A percentile compares a stretch with the other conserved stretches of the same genome.
These are phyloP conservation scores for Ochropacha duplaris DNA, from an alignment of 2,888 invertebrate genomes.

Conservation along the genomic window DNA sequence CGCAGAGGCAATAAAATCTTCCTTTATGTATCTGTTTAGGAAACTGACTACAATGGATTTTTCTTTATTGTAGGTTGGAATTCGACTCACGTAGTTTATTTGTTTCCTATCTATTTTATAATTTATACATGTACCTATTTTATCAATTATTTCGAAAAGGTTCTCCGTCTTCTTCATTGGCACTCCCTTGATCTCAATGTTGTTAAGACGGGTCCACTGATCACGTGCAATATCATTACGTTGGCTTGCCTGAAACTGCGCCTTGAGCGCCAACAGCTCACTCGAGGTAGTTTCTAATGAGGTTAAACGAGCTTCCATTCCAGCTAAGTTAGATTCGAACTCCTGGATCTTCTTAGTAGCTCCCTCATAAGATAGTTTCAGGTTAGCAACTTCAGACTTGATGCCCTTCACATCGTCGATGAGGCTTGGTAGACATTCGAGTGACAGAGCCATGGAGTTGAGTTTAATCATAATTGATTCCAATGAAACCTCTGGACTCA, in stretches of 20 bases:
- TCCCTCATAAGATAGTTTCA: neutral
- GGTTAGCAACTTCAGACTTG: neutral
- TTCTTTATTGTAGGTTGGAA: slow-evolving; percentile 9
- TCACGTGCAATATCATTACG: slow-evolving; percentile 5
- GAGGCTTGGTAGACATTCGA: slow-evolving; percentile 6
- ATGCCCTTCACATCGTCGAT: neutral
- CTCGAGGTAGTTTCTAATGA: slow-evolving; percentile 5
- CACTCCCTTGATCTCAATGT: slow-evolving; percentile 22
- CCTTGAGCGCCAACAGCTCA: slow-evolving; percentile 10
- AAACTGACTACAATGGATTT: slow-evolving; percentile 12
- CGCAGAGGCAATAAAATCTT: slow-evolving; percentile 17
- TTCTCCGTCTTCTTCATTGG: slow-evolving; percentile 24
- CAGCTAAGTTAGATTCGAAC: neutral
- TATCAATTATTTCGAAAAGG: slow-evolving; percentile 10
- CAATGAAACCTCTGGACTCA: slow-evolving; percentile 4
- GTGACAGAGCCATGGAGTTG: slow-evolving; percentile 14
- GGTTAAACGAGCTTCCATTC: neutral
- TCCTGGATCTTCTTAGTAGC: neutral
- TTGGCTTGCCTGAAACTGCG: slow-evolving; percentile 1
- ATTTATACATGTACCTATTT: slow-evolving; percentile 5
- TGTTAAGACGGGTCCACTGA: slow-evolving; percentile 17
- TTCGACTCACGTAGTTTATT: slow-evolving; percentile 15
- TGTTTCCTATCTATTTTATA: slow-evolving; percentile 5
- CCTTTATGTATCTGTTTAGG: slow-evolving; percentile 15
- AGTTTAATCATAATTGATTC: slow-evolving; percentile 19